Base-by-base conservation (phyloP, 2,888 invertebrate genomes). In the Drosophila affinis region DNA sequence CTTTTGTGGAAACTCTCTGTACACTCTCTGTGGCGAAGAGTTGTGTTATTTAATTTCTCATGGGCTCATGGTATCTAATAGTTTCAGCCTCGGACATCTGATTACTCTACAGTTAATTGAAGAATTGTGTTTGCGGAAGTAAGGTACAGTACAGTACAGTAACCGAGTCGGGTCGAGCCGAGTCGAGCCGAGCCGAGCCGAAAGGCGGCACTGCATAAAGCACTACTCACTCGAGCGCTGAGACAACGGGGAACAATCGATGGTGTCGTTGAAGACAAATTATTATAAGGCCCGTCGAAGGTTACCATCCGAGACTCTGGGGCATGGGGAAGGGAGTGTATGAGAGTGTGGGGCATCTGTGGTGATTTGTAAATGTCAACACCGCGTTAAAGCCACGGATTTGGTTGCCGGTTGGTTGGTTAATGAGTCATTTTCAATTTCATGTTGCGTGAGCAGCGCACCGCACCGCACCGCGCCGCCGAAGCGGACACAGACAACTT, bases 311-410 rank as follows among this genome's bases (percentile, higher is more conserved):
- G 49, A 56, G 45, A 63, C 6, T 24, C 24, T 24, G 4, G 39
- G 39, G 39, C 14, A 39, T 14, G 39, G 39, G 14, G 39, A 3
- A 7, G 14, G 39, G 75, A 73, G 72, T 70, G n/a, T 29, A 45
- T 72, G 79, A 80, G 81, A 80, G 81, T 81, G 81, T 81, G 79
- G 77, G 39, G 78, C 75, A 75, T 77, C 76, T 80, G 79, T 62
- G 84, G 87, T 85, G 85, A 85, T 86, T 88, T 88, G 85, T 88
- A 88, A 86, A 86, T 88, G 85, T 85, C 85, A 85, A 88, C 87
- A 85, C 82, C 76, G 84, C 63, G 81, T 64, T 69, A 59, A 64
- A 67, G 69, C 63, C 57, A 62, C 59, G 65, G 58, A 60, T 58
- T 53, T 60, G 56, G 55, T 61, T 59, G 63, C 55, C 49, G 34